Evolutionary conservation across 2,888 invertebrate species (phyloP).

Genomic region (Epsilonema sp.): DNA sequence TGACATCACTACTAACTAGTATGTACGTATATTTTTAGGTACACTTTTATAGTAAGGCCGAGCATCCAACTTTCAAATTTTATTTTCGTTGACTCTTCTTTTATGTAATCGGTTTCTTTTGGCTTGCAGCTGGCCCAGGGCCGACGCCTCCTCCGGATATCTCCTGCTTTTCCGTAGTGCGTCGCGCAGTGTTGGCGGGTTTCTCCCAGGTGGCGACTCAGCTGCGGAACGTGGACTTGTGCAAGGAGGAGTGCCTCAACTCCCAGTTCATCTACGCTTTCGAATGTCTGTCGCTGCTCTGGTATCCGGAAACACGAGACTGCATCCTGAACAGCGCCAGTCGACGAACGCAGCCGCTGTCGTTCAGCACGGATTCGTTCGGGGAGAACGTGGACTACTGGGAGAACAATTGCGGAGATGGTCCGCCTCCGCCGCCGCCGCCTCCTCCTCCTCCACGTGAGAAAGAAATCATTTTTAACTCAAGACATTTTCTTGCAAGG

Average conservation of each 20-base stretch:
- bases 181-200: background rate
- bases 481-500: too few relatives aligned
- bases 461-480: too few relatives aligned
- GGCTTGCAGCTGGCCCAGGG: too few relatives aligned
- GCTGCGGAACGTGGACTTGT: background rate
- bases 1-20: too few relatives aligned
- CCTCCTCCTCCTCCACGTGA: too few relatives aligned
- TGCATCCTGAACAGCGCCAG: conserved; percentile 4
- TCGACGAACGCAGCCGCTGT: background rate
- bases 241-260: background rate
- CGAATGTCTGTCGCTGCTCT: conserved; percentile 5
- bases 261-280: background rate
- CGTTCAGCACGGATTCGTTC: conserved; percentile 3
- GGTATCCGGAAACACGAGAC: conserved; percentile 2
- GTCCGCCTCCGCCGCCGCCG: too few relatives aligned
- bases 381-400: conserved; percentile 1
- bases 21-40: too few relatives aligned
- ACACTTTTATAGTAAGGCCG: too few relatives aligned
- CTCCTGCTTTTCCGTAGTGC: background rate
- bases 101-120: too few relatives aligned
- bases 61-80: too few relatives aligned
- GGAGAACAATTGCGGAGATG: background rate
- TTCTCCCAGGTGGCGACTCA: background rate
- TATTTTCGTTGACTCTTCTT: too few relatives aligned
- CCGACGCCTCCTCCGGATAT: background rate